These are phyloP conservation scores for Cotesia typhae DNA, from an alignment of 1,140 invertebrate genomes.

Conservation along the genomic window DNA sequence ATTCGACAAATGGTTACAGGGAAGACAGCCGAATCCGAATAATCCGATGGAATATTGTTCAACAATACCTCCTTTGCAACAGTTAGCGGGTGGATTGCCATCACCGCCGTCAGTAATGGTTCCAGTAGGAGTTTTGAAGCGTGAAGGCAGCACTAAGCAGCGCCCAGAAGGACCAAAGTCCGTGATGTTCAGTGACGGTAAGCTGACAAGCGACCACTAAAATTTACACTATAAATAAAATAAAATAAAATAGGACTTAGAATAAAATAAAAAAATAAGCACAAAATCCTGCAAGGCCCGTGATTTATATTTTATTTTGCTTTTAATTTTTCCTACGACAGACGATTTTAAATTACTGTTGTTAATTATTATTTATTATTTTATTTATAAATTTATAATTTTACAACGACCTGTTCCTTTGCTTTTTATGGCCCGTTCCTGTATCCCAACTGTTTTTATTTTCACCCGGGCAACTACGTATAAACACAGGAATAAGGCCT, in stretches of 20 bases:
- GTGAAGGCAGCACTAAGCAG: slow-evolving; percentile 70
- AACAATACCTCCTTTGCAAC: slow-evolving; percentile 82
- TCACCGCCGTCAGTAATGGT: slow-evolving; percentile 82
- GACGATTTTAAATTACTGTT: neutral
- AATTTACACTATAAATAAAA: too few species aligned
- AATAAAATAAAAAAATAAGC: neutral
- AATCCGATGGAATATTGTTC: slow-evolving; percentile 93
- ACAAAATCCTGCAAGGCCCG: neutral
- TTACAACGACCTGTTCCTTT: slow-evolving; percentile 1
- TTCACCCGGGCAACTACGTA: slow-evolving; percentile 58
- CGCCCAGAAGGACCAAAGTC: slow-evolving; percentile 73
- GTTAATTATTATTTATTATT: too few species aligned
- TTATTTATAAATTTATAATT: neutral
- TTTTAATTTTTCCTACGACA: slow-evolving; percentile 28
- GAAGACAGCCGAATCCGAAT: slow-evolving; percentile 80
- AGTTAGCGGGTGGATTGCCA: slow-evolving; percentile 69
- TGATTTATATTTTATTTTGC: slow-evolving; percentile 20
- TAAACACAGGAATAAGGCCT: slow-evolving; percentile 76
- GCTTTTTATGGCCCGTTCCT: slow-evolving; percentile 27
- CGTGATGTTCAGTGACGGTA: slow-evolving; percentile 91
- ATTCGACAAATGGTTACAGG: slow-evolving; percentile 67
- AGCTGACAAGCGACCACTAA: slow-evolving; percentile 33
- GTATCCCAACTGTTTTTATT: slow-evolving; percentile 58
- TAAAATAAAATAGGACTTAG: too few species aligned
- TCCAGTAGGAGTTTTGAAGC: slow-evolving; percentile 84